Percentiles rank a stretch among this genome's conserved stretches.
Evolutionary conservation across 2,888 invertebrate species (phyloP).

Genomic region (Eupithecia insigniata): DNA sequence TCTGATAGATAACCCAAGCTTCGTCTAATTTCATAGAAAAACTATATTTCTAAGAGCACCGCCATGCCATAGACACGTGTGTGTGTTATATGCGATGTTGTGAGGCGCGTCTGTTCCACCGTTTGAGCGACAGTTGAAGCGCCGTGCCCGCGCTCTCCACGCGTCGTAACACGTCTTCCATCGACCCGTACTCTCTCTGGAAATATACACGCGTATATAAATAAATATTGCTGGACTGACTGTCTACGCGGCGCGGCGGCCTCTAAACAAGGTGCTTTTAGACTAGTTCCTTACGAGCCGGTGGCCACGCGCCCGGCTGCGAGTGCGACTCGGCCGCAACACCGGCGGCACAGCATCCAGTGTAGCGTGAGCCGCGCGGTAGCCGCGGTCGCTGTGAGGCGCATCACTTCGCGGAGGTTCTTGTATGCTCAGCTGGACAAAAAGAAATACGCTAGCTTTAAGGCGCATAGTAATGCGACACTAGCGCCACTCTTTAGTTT

Average conservation of each 20-base stretch:
- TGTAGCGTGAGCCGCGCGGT: neutral
- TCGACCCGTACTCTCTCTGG: slow-evolving; percentile 44
- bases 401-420: neutral
- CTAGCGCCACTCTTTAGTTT: too few relatives aligned
- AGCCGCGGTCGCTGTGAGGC: neutral
- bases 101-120: slow-evolving; percentile 51
- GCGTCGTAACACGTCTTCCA: slow-evolving; percentile 57
- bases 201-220: neutral
- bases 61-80: neutral
- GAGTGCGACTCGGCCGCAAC: neutral
- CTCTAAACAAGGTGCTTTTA: neutral
- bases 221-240: neutral
- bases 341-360: neutral
- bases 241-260: neutral
- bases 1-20: neutral
- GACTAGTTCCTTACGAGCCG: neutral
- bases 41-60: neutral
- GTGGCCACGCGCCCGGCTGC: neutral
- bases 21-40: too few relatives aligned
- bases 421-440: neutral
- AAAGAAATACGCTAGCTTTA: neutral
- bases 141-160: slow-evolving; percentile 61
- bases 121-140: slow-evolving; percentile 46
- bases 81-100: slow-evolving; percentile 12
- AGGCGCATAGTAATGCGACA: too few relatives aligned